A percentile compares a stretch with the other conserved stretches of the same genome.
Conservation (phyloP, 2,797 vertebrate genomes). For the Lerista edwardsae region DNA sequence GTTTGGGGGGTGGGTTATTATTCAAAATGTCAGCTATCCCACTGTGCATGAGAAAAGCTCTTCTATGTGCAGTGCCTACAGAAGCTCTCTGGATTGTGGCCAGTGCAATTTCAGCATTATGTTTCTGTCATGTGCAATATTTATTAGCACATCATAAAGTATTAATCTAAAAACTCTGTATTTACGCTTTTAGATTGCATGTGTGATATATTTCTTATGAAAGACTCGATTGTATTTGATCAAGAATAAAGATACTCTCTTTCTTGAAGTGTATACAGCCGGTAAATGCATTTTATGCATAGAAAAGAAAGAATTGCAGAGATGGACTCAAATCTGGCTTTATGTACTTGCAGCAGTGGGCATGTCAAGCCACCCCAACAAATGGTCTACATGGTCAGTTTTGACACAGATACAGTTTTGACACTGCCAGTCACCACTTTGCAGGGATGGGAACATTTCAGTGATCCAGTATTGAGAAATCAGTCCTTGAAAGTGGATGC, state of each 20-base stretch:
- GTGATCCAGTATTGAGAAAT: neutral
- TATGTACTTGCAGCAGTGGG: neutral
- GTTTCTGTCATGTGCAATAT: neutral
- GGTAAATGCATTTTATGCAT: neutral
- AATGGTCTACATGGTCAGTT: too few species aligned
- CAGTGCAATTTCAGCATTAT: conserved; percentile 4
- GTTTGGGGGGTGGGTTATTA: neutral
- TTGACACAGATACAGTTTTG: neutral
- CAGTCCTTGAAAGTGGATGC: neutral
- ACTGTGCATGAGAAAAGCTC: neutral
- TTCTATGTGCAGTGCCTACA: neutral
- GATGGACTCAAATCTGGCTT: neutral
- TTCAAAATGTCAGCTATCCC: neutral
- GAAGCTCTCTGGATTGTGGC: neutral
- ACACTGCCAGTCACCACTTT: neutral
- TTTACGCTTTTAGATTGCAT: neutral
- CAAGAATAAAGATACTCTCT: neutral
- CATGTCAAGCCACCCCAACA: too few species aligned
- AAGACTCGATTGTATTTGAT: neutral
- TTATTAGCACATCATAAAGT: conserved; percentile 4
- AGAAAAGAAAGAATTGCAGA: neutral
- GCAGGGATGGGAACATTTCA: neutral
- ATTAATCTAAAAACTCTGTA: neutral
- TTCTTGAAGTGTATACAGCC: neutral
- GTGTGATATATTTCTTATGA: neutral